Evolutionary conservation across 2,113 vertebrate genomes (phyloP), one percentile per base, ranked within the genome.

Genomic region (Actenoides hombroni): DNA sequence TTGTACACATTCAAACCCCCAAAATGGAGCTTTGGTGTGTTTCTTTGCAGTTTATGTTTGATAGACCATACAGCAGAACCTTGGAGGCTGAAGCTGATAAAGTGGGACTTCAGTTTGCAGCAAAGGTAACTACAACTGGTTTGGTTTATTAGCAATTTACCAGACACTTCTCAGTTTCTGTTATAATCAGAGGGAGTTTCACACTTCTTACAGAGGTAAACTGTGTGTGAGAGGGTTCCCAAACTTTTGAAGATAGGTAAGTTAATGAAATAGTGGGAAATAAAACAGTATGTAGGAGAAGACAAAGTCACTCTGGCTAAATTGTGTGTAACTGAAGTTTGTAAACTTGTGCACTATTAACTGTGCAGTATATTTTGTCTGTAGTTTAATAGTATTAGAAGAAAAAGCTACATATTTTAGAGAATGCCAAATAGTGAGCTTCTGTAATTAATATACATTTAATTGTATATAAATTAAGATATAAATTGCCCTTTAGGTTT

Each of bases 41-140:
- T 53, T 95, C 93, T 91, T 97, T 97, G 26, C 97, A 99, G 99
- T 96, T 98, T 86, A 91, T 99, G 92, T 99, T 99, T 97, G 97
- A 97, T 25, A 98, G 98, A 92, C 99, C 99, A 0, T 99, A 98
- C 94, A 99, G 98, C 96, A 98, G 99, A 71, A 99, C 98, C 14
- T 75, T 99, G 94, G 99, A 99, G 92, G 98, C 98, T 7, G 99
- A 99, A 95, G 99, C 99, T 56, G 99, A 99, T 96, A 94, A 98
- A 96, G 98, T 99, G 35, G 99, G 99, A 95, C 93, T 99, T 77
- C 98, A 98, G 91, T 92, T 99, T 96, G 99, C 99, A 91, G 99
- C 99, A 37, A 99, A 99, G 99, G 99, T 99, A 98, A 95, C 69
- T 61, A 48, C 53, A 71, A 9, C 10, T 68, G 13, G 1, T 67